Evolutionary conservation across 2,888 invertebrate genomes (phyloP), one percentile per base, ranked within the genome.

Genomic region (Colostygia pectinataria): DNA sequence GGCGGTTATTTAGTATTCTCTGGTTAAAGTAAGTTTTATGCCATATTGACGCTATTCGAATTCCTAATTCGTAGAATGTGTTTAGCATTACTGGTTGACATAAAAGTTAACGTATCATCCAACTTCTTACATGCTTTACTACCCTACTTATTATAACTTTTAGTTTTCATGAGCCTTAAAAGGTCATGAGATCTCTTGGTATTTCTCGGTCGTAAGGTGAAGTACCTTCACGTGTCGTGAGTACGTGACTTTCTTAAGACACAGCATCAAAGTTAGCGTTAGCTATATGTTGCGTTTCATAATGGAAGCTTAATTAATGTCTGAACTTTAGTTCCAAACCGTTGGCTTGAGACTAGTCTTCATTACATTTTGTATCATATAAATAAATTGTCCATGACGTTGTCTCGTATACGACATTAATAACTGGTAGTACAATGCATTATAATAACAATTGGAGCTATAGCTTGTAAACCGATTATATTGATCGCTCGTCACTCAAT

Each of bases 381-480:
- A 74, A 74, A 78, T 71, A 78, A 72, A 80, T 80, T 77, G 74
- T 61, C 71, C 68, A 70, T 76, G 73, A 77, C 77, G 69, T 61
- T 67, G 61, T 72, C 68, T 75, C 70, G 64, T 61, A 71, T 61
- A 29, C 5, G 78, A 83, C 82, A 77, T 80, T 86, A 85, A 87
- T 86, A 84, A 76, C 80, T 77, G 66, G 78, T 82, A 81, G 77
- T 81, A 82, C 81, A 83, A 80, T 77, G 73, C 61, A 78, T 84
- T 83, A 83, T 71, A 85, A 83, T 83, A 77, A 85, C 83, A 85
- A 83, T 83, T 74, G 78, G 66, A 65, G 72, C 81, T 79, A 82
- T 83, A 83, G 83, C 79, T 71, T 67, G 74, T 87, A 87, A 88
- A 84, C 83, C 86, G 88, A 88, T 88, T 89, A 88, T 70, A 73